Percentiles rank a stretch among this genome's conserved stretches.
phyloP scores from a whole-genome alignment of 2,113 vertebrate species.

The Gobiocypris rarus region DNA sequence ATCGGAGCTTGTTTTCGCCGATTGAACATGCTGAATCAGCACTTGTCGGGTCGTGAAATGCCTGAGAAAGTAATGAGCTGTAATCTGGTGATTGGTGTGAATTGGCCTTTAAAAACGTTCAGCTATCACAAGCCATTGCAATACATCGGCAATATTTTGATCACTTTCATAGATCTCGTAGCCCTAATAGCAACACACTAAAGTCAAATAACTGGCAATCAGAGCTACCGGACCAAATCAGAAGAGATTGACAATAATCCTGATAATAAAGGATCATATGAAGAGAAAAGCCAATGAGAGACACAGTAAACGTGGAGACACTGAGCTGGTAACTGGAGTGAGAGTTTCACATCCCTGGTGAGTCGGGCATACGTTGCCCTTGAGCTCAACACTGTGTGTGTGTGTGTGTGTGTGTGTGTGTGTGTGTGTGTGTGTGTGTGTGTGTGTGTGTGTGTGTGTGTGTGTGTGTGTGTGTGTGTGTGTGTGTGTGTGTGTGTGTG shows the following conservation, averaged over 20 bases:
- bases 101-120: no score
- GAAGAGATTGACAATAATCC: background rate
- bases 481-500: background rate
- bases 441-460: no score
- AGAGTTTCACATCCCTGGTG: background rate
- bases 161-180: no score
- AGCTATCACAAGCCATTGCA: no score
- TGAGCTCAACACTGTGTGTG: background rate
- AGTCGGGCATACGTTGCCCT: background rate
- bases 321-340: background rate
- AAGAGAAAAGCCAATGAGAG: background rate
- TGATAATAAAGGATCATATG: background rate
- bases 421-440: no score
- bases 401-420: constrained; percentile 5
- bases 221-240: background rate
- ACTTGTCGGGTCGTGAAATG: no score
- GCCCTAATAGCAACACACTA: no score
- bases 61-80: no score
- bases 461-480: background rate
- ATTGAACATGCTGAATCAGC: no score
- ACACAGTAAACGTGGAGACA: background rate
- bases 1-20: no score
- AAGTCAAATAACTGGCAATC: background rate
- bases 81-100: no score
- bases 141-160: no score